Evolutionary conservation across 2,797 vertebrate species (phyloP), one percentile per base, ranked within the genome.

Genomic region (Falco columbarius): DNA sequence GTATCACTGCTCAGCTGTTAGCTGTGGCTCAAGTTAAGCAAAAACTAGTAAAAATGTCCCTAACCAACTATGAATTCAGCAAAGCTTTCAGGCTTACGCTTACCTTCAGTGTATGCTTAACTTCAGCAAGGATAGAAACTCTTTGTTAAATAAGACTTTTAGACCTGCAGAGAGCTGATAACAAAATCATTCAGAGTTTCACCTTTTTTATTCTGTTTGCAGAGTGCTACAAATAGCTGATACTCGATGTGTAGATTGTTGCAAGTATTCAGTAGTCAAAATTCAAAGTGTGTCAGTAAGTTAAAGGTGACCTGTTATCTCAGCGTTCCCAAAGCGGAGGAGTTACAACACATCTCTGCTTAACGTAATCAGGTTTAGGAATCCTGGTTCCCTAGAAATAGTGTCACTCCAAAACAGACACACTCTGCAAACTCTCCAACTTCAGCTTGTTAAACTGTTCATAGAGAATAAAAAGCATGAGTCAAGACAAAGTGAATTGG

Each of bases 281-380:
- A 96, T 38, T 82, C 68, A 59, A 94, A 95, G 61, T 79, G 81
- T 95, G 89, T 96, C 91, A 96, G 75, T 93, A 92, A 96, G 89
- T 79, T 91, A 91, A 95, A 96, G 90, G 90, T 94, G 73, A 96
- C 70, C 40, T 66, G 22, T 83, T 96, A 89, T 92, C 92, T 74
- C 81, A 42, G 42, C 58, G 81, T 88, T 90, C 38, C 65, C 81
- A 94, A 91, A 73, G 61, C 66, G 72, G 52, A 86, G 62, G 42
- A 90, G 65, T 94, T 88, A 59, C 80, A 72, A 79, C 67, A 92
- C 17, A 20, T 54, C 88, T 88, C 79, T 92, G 40, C 67, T 95
- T 88, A 89, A 59, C 87, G 38, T 81, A 91, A 91, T 89, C 51
- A 30, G 56, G 51, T 97, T 95, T 85, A 95, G 92, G 92, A 97